Conservation (phyloP, 1,140 invertebrate genomes). For the Steinernema khuongi region DNA sequence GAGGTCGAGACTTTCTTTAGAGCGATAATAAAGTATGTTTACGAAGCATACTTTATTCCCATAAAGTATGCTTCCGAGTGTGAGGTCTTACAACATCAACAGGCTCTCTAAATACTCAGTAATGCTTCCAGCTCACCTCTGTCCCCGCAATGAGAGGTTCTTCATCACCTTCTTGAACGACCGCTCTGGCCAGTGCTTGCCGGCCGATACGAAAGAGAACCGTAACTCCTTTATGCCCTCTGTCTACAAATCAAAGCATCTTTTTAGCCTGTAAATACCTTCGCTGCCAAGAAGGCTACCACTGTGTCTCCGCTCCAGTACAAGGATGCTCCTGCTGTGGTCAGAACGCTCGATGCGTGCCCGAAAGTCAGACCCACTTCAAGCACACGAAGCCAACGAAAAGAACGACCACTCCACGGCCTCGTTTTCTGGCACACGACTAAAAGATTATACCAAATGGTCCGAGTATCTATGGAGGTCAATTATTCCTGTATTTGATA, state of each 20-base stretch:
- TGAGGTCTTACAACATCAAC: too few relatives aligned
- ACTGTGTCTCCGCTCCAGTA: neutral
- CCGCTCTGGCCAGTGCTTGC: neutral
- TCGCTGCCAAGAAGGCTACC: neutral
- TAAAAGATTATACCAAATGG: too few relatives aligned
- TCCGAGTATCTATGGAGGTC: too few relatives aligned
- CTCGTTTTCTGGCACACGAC: too few relatives aligned
- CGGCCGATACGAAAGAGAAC: neutral
- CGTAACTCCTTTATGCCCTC: neutral
- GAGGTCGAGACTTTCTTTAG: too few relatives aligned
- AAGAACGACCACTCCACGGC: too few relatives aligned
- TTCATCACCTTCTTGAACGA: neutral
- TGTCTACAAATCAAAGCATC: neutral
- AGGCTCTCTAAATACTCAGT: too few relatives aligned
- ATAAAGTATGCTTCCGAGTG: too few relatives aligned
- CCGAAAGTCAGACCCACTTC: neutral
- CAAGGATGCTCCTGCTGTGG: neutral
- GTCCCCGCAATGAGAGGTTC: neutral
- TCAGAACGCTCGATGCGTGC: neutral
- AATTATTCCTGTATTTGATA: too few relatives aligned
- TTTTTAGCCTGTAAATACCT: conserved; percentile 3
- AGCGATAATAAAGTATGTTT: too few relatives aligned
- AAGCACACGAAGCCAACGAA: too few relatives aligned
- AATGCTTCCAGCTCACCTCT: neutral
- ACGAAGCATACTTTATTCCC: too few relatives aligned